Percentiles rank a stretch among this genome's conserved stretches.
Evolutionary conservation across 2,888 invertebrate species (phyloP).

Genomic region (Steinernema scapterisci): DNA sequence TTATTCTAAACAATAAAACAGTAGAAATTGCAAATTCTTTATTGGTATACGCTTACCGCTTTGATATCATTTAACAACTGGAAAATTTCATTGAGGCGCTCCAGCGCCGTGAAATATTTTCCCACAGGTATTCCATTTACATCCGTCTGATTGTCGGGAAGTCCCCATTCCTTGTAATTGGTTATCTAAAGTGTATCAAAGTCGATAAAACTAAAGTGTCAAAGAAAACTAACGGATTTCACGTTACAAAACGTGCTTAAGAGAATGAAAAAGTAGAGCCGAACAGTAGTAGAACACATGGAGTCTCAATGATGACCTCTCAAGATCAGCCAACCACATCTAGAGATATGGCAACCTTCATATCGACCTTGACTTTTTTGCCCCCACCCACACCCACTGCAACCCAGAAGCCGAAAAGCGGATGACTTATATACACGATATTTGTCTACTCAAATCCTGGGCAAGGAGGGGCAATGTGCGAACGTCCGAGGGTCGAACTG

Average conservation of each 20-base stretch:
- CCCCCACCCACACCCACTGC: background rate
- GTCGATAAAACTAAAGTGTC: too few relatives aligned
- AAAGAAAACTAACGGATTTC: background rate
- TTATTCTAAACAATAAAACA: background rate
- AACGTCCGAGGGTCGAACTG: too few relatives aligned
- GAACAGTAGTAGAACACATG: background rate
- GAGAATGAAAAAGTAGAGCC: background rate
- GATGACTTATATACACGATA: background rate
- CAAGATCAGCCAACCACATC: background rate
- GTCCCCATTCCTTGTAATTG: too few relatives aligned
- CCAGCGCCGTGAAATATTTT: background rate
- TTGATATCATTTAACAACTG: background rate
- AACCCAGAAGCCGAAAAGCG: background rate
- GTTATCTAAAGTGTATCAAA: too few relatives aligned
- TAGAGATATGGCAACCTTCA: background rate
- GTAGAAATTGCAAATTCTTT: background rate
- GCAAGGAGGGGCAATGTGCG: too few relatives aligned
- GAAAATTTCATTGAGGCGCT: background rate
- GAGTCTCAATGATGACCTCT: background rate
- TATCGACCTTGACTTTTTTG: slow-evolving; percentile 22
- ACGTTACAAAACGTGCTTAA: background rate
- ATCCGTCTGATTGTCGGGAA: background rate
- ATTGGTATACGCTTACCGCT: background rate
- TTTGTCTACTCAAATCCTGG: too few relatives aligned
- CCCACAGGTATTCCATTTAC: slow-evolving; percentile 6